Conservation (phyloP, 1,140 invertebrate genomes). For the Eufriesea mexicana region DNA sequence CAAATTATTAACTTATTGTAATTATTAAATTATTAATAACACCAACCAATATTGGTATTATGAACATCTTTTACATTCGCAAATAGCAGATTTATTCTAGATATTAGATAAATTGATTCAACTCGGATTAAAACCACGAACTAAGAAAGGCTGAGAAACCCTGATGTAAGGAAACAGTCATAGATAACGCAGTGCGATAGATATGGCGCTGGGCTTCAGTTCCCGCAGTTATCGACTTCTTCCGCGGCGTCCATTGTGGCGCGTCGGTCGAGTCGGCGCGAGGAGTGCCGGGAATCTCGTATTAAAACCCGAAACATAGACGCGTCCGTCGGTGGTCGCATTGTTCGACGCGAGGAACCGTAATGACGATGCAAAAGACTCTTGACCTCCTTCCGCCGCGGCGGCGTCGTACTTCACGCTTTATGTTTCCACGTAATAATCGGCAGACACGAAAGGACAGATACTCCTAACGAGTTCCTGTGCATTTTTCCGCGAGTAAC, state of each 20-base stretch:
- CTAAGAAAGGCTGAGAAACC: too few species aligned
- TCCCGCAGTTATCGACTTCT: background rate
- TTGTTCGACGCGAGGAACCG: conserved; percentile 38
- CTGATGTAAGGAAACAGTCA: too few species aligned
- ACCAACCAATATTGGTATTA: too few species aligned
- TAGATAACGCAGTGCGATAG: too few species aligned
- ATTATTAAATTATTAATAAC: too few species aligned
- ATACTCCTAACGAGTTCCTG: conserved; percentile 33
- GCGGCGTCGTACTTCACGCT: conserved; percentile 40
- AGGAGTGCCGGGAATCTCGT: background rate
- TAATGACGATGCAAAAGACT: conserved; percentile 48
- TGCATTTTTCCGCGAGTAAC: conserved; percentile 12
- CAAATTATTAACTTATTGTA: too few species aligned
- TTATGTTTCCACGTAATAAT: conserved; percentile 44
- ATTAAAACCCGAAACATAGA: conserved; percentile 38
- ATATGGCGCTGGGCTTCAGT: too few species aligned
- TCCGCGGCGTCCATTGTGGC: background rate
- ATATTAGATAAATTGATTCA: too few species aligned
- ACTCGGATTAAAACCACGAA: too few species aligned
- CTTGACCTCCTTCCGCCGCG: conserved; percentile 37
- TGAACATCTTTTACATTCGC: too few species aligned
- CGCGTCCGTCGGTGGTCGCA: conserved; percentile 4
- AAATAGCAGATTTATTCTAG: too few species aligned
- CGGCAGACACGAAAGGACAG: conserved; percentile 29
- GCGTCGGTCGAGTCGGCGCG: background rate